A percentile compares a stretch with the other conserved stretches of the same genome.
Conservation (phyloP, 1,140 invertebrate species). For the Aethina tumida region DNA sequence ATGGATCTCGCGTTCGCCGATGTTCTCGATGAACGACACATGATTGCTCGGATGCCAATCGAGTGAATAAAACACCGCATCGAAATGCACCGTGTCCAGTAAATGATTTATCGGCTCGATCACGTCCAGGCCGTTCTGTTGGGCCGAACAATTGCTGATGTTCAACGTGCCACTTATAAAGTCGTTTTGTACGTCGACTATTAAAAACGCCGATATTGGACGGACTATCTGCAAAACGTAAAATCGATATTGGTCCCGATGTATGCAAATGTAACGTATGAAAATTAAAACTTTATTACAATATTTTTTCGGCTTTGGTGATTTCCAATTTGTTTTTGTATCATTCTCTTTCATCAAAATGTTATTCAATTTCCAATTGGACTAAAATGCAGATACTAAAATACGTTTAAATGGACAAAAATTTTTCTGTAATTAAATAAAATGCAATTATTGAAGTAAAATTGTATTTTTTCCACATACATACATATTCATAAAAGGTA, state of each 20-base stretch:
- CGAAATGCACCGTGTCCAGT: slow-evolving; percentile 75
- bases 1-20: slow-evolving; percentile 57
- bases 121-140: slow-evolving; percentile 79
- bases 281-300: no score
- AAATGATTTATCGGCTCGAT: slow-evolving; percentile 87
- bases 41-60: slow-evolving; percentile 98
- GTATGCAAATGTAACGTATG: no score
- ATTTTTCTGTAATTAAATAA: no score
- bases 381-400: no score
- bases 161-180: slow-evolving; percentile 92
- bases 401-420: no score
- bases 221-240: slow-evolving; percentile 56
- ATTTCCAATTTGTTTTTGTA: no score
- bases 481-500: no score
- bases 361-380: no score
- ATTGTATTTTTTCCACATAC: no score
- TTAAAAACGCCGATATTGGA: slow-evolving; percentile 81
- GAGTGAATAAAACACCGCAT: slow-evolving; percentile 88
- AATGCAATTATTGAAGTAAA: no score
- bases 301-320: no score
- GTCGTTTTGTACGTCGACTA: slow-evolving; percentile 98
- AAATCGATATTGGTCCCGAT: neutral
- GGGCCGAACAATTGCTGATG: slow-evolving; percentile 84
- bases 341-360: no score
- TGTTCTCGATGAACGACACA: slow-evolving; percentile 93